phyloP scores from a whole-genome alignment of 2,888 invertebrate species.

The Melanostoma mellinum region DNA sequence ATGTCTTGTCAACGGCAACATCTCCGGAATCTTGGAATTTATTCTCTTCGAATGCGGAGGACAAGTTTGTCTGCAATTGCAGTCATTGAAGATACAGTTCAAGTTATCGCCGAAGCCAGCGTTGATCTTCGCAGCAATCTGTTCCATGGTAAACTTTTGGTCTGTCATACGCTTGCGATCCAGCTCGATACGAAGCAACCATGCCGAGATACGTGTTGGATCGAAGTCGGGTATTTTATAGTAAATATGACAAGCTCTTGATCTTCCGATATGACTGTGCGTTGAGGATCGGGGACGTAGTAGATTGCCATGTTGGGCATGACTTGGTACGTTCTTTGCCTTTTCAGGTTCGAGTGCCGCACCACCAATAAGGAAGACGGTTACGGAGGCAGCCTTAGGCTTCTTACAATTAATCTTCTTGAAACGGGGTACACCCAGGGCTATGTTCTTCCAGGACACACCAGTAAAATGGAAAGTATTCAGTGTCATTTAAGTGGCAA shows the following conservation, averaged over 20 bases:
- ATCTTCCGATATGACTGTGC: conserved; percentile 99
- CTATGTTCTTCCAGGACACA: conserved; percentile 99
- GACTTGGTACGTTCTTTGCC: conserved; percentile 98
- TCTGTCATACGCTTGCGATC: conserved; percentile 99
- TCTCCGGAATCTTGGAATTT: conserved; percentile 92
- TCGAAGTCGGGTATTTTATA: conserved; percentile 99
- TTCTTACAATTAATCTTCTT: conserved; percentile 99
- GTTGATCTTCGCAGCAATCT: conserved; percentile 99
- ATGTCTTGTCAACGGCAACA: conserved; percentile 95
- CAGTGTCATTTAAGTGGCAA: conserved; percentile 99
- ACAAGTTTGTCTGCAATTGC: conserved; percentile 99
- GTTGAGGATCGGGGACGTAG: conserved; percentile 99
- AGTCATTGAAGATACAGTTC: conserved; percentile 99
- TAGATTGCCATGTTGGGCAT: conserved; percentile 99
- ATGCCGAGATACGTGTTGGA: conserved; percentile 97
- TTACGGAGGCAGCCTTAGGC: conserved; percentile 99
- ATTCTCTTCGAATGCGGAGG: conserved; percentile 96
- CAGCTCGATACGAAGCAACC: conserved; percentile 98
- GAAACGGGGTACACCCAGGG: conserved; percentile 98
- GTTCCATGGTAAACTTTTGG: conserved; percentile 99
- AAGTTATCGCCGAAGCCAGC: conserved; percentile 99
- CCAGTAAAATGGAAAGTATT: conserved; percentile 99
- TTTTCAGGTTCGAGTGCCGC: conserved; percentile 99
- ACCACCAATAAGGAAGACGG: conserved; percentile 97
- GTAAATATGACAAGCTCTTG: conserved; percentile 99